Conservation (phyloP, 2,797 vertebrate genomes). For the Helarctos malayanus region DNA sequence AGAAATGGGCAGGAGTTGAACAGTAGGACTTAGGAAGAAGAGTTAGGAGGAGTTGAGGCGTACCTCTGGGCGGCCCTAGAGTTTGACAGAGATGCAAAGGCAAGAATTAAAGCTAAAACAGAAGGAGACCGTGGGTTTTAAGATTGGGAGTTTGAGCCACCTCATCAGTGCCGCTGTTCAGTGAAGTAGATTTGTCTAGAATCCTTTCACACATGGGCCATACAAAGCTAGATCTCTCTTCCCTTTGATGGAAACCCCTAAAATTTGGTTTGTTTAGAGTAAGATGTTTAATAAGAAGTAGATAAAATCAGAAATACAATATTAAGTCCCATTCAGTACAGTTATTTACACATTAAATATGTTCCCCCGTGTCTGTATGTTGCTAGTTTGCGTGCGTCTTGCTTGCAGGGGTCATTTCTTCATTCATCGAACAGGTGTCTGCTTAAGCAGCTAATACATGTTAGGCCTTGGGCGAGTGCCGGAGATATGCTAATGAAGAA, state of each 20-base stretch:
- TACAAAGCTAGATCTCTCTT: neutral
- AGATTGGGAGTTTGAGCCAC: neutral
- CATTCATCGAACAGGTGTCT: neutral
- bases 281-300: slow-evolving; percentile 29
- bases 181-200: neutral
- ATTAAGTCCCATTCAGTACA: neutral
- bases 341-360: neutral
- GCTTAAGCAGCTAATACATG: neutral
- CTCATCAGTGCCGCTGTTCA: neutral
- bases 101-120: neutral
- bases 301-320: neutral
- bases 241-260: neutral
- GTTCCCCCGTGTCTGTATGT: neutral
- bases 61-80: neutral
- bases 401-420: neutral
- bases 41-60: neutral
- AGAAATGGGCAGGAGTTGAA: neutral
- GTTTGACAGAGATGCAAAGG: neutral
- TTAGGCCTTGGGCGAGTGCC: neutral
- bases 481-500: neutral
- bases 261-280: slow-evolving; percentile 22
- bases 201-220: neutral
- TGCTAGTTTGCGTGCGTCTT: neutral
- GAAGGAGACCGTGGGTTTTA: neutral
- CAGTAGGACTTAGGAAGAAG: neutral